Evolutionary conservation across 2,888 invertebrate genomes (phyloP), one percentile per base, ranked within the genome.

Genomic region (Calliopum simillimum): DNA sequence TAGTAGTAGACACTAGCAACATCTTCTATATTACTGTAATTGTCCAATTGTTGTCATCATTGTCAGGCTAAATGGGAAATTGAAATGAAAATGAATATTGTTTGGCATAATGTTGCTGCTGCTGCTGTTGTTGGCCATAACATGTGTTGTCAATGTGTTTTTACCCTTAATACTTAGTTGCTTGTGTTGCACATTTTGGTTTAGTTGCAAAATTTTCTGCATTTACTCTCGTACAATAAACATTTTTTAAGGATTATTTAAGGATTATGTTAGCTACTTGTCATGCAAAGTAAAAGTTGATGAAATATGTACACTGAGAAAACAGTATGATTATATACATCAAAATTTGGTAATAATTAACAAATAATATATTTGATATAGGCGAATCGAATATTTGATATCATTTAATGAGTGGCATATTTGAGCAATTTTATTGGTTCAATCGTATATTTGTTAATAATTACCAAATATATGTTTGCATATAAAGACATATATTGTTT

Each of bases 21-120:
- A 33, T 21, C 19, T 12, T 59, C n/a, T 33, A 16, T 43, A 16
- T 59, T 16, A 16, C 59, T 59, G 13, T 14, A 41, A 43, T 59
- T n/a, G 59, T 44, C 43, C 59, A n/a, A 43, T 41, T 12, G 44
- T 43, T 59, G 43, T 59, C 59, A 13, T 16, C 59, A 59, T 44
- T 33, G 43, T 16, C 44, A 19, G 59, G 19, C 19, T 13, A 16
- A 59, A 59, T 43, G 5, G 33, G 25, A 25, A 25, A 33, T 33
- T 33, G 33, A 33, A 33, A 33, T 33, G 43, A 19, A 19, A 16
- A 59, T 59, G 59, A 43, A 59, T 59, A 41, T 43, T 19, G 41
- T 33, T 59, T 19, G 12, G 8, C 59, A 44, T 33, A 41, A 16
- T 33, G 16, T 19, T 43, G 33, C 16, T 33, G 23, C 6, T n/a